Evolutionary conservation across 2,113 vertebrate species (phyloP).

Genomic region (Athene noctua): DNA sequence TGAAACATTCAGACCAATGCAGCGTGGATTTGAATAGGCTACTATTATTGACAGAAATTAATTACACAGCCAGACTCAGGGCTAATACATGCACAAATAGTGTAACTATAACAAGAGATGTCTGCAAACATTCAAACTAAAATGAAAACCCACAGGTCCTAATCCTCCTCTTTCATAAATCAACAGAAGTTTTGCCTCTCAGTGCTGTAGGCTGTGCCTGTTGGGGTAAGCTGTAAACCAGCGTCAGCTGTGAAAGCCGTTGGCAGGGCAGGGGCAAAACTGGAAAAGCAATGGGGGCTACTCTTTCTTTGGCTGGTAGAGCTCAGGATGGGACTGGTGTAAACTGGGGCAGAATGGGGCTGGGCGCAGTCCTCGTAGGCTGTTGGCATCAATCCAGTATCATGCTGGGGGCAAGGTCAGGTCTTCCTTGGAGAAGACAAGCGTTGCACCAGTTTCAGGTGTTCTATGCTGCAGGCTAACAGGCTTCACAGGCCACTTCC

Average conservation of each 20-base stretch:
- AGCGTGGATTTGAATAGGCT: background rate
- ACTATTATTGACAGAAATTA: constrained; percentile 4
- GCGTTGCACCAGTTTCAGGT: fast-evolving
- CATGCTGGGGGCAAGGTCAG: background rate
- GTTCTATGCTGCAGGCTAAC: background rate
- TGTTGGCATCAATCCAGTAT: background rate
- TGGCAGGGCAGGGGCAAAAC: too few relatives aligned
- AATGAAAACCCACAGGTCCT: background rate
- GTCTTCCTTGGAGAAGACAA: background rate
- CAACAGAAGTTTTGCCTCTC: background rate
- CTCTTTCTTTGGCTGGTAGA: background rate
- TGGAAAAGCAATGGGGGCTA: background rate
- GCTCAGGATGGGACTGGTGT: background rate
- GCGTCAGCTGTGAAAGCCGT: background rate
- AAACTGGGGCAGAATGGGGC: background rate
- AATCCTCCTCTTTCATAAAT: background rate
- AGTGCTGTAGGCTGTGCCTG: background rate
- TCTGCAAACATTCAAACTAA: constrained; percentile 40
- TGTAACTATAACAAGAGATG: background rate
- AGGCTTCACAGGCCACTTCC: background rate
- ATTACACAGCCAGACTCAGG: background rate
- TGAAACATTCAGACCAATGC: background rate
- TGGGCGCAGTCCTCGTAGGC: fast-evolving
- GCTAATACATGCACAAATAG: constrained; percentile 24
- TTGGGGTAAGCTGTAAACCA: fast-evolving